These are phyloP conservation scores for Koerneria pararmatus DNA, from an alignment of 2,888 invertebrate genomes.

Conservation along the genomic window DNA sequence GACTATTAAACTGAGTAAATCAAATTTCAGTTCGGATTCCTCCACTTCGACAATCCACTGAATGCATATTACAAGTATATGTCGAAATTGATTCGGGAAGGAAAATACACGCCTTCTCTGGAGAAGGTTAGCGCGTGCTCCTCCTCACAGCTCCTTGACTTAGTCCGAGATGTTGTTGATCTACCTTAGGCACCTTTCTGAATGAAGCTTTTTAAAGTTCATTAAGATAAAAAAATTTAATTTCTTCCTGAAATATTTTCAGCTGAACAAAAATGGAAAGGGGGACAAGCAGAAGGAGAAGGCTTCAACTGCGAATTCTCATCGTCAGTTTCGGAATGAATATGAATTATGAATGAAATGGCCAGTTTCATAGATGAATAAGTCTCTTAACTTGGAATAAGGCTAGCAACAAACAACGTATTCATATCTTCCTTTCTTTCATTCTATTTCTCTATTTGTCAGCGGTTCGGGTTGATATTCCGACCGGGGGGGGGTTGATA, in stretches of 20 bases:
- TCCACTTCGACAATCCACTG: conserved; percentile 78
- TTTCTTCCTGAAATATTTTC: neutral
- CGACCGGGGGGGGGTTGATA: no score
- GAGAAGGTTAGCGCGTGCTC: conserved; percentile 20
- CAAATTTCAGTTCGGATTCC: conserved; percentile 77
- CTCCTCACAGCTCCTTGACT: conserved; percentile 22
- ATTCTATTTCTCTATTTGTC: no score
- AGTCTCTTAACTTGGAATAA: neutral
- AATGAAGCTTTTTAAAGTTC: no score
- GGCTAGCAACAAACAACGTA: neutral
- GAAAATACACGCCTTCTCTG: conserved; percentile 58
- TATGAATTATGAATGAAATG: neutral
- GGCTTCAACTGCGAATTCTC: neutral
- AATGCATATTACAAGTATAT: conserved; percentile 82
- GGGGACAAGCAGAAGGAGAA: conserved; percentile 23
- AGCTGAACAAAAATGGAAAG: conserved; percentile 25
- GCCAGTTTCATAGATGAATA: neutral
- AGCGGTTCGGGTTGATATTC: no score
- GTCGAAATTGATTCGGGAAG: conserved; percentile 60
- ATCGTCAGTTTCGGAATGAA: neutral
- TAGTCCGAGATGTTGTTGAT: no score
- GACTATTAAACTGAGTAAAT: conserved; percentile 67
- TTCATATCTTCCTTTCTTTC: no score
- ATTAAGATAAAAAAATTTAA: no score
- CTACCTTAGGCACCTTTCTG: no score